Conservation (phyloP, 2,888 invertebrate species). For the Diarsia brunnea region DNA sequence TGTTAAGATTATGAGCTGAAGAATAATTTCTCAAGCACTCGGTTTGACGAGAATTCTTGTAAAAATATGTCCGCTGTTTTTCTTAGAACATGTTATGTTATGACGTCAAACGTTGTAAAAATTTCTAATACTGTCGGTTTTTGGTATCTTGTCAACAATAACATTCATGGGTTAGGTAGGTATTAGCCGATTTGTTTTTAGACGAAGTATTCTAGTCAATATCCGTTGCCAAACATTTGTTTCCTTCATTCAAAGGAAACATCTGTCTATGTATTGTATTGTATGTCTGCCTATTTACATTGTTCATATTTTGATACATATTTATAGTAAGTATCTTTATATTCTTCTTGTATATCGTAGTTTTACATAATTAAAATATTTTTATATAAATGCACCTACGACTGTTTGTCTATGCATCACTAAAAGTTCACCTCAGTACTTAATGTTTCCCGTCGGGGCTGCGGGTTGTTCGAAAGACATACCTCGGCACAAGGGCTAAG, state of each 20-base stretch:
- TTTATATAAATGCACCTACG: too few species aligned
- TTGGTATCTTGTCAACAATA: background rate
- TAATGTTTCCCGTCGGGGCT: too few species aligned
- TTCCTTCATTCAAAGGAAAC: background rate
- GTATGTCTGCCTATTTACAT: too few species aligned
- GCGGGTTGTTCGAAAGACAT: too few species aligned
- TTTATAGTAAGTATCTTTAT: too few species aligned
- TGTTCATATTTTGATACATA: too few species aligned
- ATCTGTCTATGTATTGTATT: too few species aligned
- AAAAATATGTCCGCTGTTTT: background rate
- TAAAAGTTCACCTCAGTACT: too few species aligned
- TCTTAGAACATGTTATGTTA: background rate
- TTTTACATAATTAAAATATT: too few species aligned
- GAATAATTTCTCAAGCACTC: conserved; percentile 6
- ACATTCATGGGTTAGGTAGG: background rate
- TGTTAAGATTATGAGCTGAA: conserved; percentile 4
- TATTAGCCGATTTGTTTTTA: background rate
- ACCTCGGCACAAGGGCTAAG: too few species aligned
- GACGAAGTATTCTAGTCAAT: background rate
- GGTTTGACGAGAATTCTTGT: conserved; percentile 11
- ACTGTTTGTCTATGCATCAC: too few species aligned
- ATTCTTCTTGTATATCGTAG: too few species aligned
- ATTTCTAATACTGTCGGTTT: conserved; percentile 2
- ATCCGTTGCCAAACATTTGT: background rate
- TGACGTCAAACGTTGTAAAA: background rate